These are phyloP conservation scores for Macropus fuliginosus DNA, from an alignment of 2,797 vertebrate genomes.

Conservation along the genomic window DNA sequence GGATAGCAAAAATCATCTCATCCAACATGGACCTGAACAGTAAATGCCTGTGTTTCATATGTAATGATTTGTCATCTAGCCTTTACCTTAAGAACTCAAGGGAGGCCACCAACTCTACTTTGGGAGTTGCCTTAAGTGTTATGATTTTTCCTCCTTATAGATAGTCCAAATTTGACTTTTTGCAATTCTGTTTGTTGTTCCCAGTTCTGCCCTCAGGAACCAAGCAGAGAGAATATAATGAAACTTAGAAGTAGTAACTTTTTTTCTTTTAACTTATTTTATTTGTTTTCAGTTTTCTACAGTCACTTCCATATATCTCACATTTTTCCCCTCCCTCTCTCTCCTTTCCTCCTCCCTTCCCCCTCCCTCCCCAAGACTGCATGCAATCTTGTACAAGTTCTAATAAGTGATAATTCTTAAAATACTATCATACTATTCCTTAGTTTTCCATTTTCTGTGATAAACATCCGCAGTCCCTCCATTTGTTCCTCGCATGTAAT, in stretches of 20 bases:
- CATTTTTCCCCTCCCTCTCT: too few species aligned
- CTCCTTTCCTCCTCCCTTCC: too few species aligned
- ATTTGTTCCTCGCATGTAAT: not conserved
- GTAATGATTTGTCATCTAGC: not conserved
- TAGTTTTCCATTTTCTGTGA: not conserved
- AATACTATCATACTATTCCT: not conserved
- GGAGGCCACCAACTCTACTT: not conserved
- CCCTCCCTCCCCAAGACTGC: too few species aligned
- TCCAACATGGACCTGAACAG: not conserved
- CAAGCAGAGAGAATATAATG: not conserved
- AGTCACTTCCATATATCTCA: too few species aligned
- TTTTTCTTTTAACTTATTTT: too few species aligned
- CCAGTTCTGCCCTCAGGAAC: not conserved
- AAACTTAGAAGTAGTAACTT: not conserved
- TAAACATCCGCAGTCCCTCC: not conserved
- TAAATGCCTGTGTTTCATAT: not conserved
- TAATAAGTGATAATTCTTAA: not conserved
- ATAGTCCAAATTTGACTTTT: not conserved
- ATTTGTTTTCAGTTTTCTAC: too few species aligned
- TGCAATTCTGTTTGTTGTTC: not conserved
- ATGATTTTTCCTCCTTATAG: not conserved
- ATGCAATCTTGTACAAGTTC: too few species aligned
- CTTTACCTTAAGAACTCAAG: not conserved
- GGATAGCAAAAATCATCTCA: not conserved
- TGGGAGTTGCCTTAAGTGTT: not conserved